Base-by-base conservation (phyloP, 2,797 vertebrate species). In the Mastacembelus armatus region DNA sequence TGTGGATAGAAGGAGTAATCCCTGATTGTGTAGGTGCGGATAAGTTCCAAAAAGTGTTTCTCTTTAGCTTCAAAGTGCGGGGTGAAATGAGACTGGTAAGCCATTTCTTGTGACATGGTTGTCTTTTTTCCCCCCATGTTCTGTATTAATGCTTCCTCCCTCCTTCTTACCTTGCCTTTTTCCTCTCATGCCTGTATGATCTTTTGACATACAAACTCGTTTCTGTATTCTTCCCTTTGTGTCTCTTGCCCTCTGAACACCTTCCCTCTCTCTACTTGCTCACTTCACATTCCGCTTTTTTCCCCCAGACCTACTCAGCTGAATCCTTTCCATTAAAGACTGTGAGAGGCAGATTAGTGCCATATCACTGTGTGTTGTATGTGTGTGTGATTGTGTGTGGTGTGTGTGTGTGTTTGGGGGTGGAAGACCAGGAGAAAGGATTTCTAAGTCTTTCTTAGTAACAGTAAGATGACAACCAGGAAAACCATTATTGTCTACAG, bases 311-410 rank as follows among this genome's bases (percentile, higher is more conserved):
- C 88, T 85, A 87, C 88, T 90, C 85, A 76, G 78, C 83, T 88
- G 89, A 92, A 89, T 90, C 86, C 81, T 84, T 88, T 88, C 87
- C 81, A 91, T 91, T 90, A 89, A 87, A 90, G 81, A 81, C 85
- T 83, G 86, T 85, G 84, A 89, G 84, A 89, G 71, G 77, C 79
- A 90, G 90, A 92, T 92, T 92, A 92, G 84, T 85, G 78, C 86
- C 89, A 78, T 89, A 91, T 85, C 74, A 54, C 45, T 65, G 66
- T 62, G 71, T 40, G 8, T 38, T 35, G 33, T 35, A 60, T 51
- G 50, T 65, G 66, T 70, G 26, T 45, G 36, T 60, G 39, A 69
- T 51, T 42, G 48, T 57, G 33, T 43, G 45, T 65, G 67, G 55
- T 74, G 55, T 68, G 63, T 66, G 59, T 66, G 49, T 69, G 70